These are phyloP conservation scores for Phrixothrix hirtus DNA, from an alignment of 2,888 invertebrate genomes.

Conservation along the genomic window DNA sequence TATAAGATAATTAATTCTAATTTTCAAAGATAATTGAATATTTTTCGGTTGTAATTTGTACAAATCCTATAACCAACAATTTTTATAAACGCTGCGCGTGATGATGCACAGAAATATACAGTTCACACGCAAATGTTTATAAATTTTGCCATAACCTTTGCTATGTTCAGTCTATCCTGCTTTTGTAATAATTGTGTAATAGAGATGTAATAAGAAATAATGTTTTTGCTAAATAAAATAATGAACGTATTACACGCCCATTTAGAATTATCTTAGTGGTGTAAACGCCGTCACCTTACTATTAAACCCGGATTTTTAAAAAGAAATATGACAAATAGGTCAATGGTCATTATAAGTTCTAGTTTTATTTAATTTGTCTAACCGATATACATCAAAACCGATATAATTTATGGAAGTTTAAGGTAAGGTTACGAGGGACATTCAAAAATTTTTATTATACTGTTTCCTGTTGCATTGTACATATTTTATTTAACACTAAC, in stretches of 20 bases:
- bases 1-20: no score
- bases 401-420: no score
- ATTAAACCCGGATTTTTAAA: neutral
- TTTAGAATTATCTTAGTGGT: neutral
- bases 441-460: no score
- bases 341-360: neutral
- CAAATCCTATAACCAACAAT: constrained; percentile 4
- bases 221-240: constrained; percentile 24
- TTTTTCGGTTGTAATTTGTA: neutral
- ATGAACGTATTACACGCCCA: constrained; percentile 6
- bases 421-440: no score
- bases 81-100: constrained; percentile 16
- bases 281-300: neutral
- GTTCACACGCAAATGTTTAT: constrained; percentile 18
- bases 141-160: constrained; percentile 13
- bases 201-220: constrained; percentile 18
- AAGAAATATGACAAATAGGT: neutral
- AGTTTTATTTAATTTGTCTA: no score
- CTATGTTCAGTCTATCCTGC: constrained; percentile 16
- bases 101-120: constrained; percentile 19
- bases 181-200: constrained; percentile 28
- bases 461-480: no score
- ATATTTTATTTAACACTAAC: no score
- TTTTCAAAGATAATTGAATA: no score
- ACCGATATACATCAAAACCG: no score